Base-by-base conservation (phyloP, 1,140 invertebrate species). In the Cydia amplana region DNA sequence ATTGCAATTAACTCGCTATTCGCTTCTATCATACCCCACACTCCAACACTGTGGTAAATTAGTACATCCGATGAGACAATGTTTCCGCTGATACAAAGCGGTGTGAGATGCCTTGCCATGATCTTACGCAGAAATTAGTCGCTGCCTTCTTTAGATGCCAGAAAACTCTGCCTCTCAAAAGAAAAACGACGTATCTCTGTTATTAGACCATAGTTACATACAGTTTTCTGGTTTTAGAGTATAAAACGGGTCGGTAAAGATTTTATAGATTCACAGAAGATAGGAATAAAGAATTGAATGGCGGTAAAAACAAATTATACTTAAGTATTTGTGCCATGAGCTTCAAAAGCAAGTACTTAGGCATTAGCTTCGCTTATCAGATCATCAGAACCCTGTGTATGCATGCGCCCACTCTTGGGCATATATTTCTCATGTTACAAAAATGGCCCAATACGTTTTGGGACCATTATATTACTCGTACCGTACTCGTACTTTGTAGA, bases 11-110 rank as follows among this genome's bases (percentile, higher is more conserved):
- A 36, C 9, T 40, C 67, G 70, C 74, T 72, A 51, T 18, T 73
- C 63, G 23, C 73, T 76, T 46, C 0, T 81, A 49, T 75, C 70
- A 81, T 80, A 12, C 2, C 51, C 80, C 75, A 72, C 14, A 63
- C 20, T 12, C 70, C 80, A 80, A 82, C 78, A 83, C 81, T 82
- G 80, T 79, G 76, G 80, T 81, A 85, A 81, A 87, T 87, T 84
- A 82, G 79, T 81, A 80, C 75, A 78, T 80, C 73, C 64, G 70
- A 79, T 83, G 83, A 83, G 79, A 83, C 80, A 77, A 77, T 82
- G 83, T 85, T 82, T 80, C 81, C 82, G 78, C 86, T 84, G 79
- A 75, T 77, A 87, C 84, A 83, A 85, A 83, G 75, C 84, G 83
- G 80, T 85, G 82, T 85, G 81, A 86, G 82, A 80, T 84, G 78